Evolutionary conservation across 2,113 vertebrate genomes (phyloP).

Genomic region (Saccopteryx leptura): DNA sequence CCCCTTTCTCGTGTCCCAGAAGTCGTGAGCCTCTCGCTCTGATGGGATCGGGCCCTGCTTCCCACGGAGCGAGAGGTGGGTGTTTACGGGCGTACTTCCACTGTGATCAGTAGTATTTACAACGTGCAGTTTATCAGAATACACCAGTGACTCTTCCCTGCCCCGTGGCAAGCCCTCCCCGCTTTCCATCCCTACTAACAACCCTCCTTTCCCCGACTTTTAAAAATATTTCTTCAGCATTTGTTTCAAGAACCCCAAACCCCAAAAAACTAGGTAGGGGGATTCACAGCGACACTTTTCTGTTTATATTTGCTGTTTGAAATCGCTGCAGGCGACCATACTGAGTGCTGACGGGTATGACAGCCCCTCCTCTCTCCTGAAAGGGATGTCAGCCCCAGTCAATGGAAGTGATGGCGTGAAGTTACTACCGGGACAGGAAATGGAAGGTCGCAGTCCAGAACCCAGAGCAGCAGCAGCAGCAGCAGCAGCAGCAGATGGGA

Average conservation of each 20-base stretch:
- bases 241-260: neutral
- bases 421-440: neutral
- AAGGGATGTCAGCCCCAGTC: neutral
- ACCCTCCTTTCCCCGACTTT: neutral
- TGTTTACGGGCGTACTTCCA: neutral
- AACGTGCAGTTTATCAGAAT: neutral
- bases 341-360: neutral
- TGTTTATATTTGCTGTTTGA: neutral
- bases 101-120: neutral
- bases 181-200: neutral
- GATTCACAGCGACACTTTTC: neutral
- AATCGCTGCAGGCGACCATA: neutral
- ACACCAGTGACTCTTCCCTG: neutral
- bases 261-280: neutral
- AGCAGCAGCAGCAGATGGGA: neutral
- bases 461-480: neutral
- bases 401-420: neutral
- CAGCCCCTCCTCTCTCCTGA: neutral
- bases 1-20: neutral
- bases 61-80: neutral
- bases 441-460: neutral
- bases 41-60: neutral
- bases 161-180: neutral
- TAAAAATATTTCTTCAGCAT: neutral
- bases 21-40: neutral